Evolutionary conservation across 2,888 invertebrate genomes (phyloP).

Genomic region (Lydus trimaculatus): DNA sequence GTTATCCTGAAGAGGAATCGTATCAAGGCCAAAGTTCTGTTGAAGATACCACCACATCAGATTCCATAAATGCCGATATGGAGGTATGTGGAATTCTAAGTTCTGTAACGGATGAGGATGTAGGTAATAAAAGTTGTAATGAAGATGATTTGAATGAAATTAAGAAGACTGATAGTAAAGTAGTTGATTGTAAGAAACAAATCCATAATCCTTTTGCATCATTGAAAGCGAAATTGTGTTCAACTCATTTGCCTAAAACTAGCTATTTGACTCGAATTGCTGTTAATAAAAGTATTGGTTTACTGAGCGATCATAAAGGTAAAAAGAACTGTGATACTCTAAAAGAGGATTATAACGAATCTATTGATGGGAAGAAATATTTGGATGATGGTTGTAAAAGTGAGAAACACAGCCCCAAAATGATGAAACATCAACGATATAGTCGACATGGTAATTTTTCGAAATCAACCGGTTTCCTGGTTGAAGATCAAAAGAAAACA

Average conservation of each 20-base stretch:
- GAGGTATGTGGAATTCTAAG: constrained; percentile 62
- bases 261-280: constrained; percentile 59
- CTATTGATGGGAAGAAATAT: constrained; percentile 35
- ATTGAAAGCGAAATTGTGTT: constrained; percentile 60
- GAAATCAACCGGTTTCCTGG: constrained; percentile 57
- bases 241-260: constrained; percentile 60
- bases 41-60: constrained; percentile 62
- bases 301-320: constrained; percentile 51
- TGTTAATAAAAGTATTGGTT: constrained; percentile 59
- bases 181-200: constrained; percentile 50
- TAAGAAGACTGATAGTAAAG: constrained; percentile 58
- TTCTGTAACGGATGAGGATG: constrained; percentile 53
- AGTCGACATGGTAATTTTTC: constrained; percentile 52
- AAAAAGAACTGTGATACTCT: constrained; percentile 44
- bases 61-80: constrained; percentile 63
- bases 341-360: constrained; percentile 35
- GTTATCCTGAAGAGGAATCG: constrained; percentile 54
- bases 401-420: constrained; percentile 52
- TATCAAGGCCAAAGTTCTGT: constrained; percentile 61
- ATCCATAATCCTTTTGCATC: constrained; percentile 58
- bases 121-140: constrained; percentile 47
- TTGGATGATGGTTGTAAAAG: constrained; percentile 48
- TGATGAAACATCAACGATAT: constrained; percentile 46
- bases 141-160: constrained; percentile 45
- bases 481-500: constrained; percentile 51